Base-by-base conservation (phyloP, 2,113 vertebrate genomes). In the Hemichromis elongatus region DNA sequence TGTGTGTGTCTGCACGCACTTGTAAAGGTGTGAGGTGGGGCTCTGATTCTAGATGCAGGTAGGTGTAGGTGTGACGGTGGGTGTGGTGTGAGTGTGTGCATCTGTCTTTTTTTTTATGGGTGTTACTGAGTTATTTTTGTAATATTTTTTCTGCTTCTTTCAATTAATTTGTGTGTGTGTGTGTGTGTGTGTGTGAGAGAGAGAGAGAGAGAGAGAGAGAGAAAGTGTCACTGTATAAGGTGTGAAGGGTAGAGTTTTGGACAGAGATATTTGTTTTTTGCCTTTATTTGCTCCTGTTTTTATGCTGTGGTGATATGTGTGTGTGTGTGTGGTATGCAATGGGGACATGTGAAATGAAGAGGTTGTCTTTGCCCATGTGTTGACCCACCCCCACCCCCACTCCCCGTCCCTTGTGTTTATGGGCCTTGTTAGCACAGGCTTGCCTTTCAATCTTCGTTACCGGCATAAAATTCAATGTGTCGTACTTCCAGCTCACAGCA, bases 361-460 rank as follows among this genome's bases (percentile, higher is more conserved):
- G 95, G 95, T 94, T 96, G 95, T 96, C 94, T 94, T 95, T 95
- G 96, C 95, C 97, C 96, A 95, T 96, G 96, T 97, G 96, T 96
- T 96, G 96, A 96, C 96, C 93, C 95, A 55, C 81, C 11, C 83
- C 26, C 61, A 95, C 94, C 95, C 77, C 68, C 37, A 19, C 8
- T 81, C 80, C 96, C 94, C 18, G 18, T 63, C 86, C 96, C 95
- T 95, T 95, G 96, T 97, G 97, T 97, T 97, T 97, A 97, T 97
- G 96, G 94, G 95, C 1, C 88, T 96, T 96, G 96, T 97, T 97
- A 97, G 95, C 96, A 94, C 91, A 92, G 96, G 96, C 97, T 97
- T 96, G 96, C 96, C 97, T 98, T 97, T 98, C 98, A 97, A 97
- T 97, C 97, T 98, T 97, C 90, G 96, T 96, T 97, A 95, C 96